A percentile compares a stretch with the other conserved stretches of the same genome.
Evolutionary conservation across 2,797 vertebrate genomes (phyloP).

Genomic region (Chaunax sp.): DNA sequence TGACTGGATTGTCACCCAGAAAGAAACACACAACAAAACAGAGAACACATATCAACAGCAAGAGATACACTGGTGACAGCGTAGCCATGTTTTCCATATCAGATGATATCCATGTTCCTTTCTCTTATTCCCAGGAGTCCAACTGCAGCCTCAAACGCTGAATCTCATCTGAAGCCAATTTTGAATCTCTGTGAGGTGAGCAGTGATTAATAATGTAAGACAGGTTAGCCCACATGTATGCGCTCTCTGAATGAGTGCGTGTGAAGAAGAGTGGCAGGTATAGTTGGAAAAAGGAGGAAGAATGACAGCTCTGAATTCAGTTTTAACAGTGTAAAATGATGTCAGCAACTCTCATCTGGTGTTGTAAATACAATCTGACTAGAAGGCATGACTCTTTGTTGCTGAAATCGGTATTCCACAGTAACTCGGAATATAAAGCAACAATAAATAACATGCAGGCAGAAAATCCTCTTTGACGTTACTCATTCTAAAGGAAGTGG

Average conservation of each 20-base stretch:
- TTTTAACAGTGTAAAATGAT: background rate
- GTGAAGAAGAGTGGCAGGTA: constrained; percentile 17
- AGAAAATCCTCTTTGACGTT: constrained; percentile 1
- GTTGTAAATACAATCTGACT: background rate
- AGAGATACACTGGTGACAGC: constrained; percentile 30
- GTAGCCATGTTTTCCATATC: constrained; percentile 31
- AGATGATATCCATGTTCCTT: constrained; percentile 28
- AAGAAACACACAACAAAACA: constrained; percentile 10
- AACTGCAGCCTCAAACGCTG: constrained; percentile 22
- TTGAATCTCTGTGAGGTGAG: constrained; percentile 36
- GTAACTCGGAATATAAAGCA: background rate
- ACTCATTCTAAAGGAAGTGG: constrained; percentile 33
- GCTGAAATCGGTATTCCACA: background rate
- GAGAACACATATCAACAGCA: constrained; percentile 24
- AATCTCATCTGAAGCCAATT: constrained; percentile 27
- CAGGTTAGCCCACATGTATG: constrained; percentile 15
- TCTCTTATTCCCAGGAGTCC: constrained; percentile 23
- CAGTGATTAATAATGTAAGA: constrained; percentile 43
- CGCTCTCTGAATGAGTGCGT: constrained; percentile 32
- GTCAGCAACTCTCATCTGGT: background rate
- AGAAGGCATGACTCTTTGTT: background rate
- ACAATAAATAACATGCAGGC: background rate
- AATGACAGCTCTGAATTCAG: constrained; percentile 22
- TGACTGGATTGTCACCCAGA: constrained; percentile 32
- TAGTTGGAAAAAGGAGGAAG: background rate